These are phyloP conservation scores for Pelecanus crispus DNA, from an alignment of 2,113 vertebrate species.

Conservation along the genomic window DNA sequence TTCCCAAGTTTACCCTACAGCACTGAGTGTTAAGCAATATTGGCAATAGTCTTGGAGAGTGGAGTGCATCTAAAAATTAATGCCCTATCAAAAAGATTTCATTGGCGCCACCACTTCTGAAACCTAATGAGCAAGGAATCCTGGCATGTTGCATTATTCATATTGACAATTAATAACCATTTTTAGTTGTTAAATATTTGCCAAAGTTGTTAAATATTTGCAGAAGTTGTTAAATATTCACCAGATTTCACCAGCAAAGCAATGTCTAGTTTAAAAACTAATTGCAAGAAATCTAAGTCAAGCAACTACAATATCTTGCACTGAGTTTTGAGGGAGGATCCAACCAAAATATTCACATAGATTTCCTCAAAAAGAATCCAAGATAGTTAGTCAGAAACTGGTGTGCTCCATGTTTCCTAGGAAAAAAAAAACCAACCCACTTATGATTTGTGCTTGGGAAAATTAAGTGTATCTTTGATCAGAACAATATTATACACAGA, in stretches of 20 bases:
- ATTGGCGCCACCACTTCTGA: background rate
- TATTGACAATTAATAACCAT: background rate
- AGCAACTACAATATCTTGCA: background rate
- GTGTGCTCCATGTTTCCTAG: background rate
- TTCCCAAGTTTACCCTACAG: background rate
- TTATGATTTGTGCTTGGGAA: background rate
- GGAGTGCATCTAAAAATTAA: background rate
- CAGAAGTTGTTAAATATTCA: background rate
- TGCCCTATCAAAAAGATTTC: background rate
- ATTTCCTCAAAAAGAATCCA: background rate
- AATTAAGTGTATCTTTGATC: background rate
- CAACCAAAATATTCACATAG: background rate
- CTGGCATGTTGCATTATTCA: background rate
- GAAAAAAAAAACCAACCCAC: too few species aligned
- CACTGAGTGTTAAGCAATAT: background rate
- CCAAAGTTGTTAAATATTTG: background rate
- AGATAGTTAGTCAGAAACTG: background rate
- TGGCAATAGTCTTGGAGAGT: background rate
- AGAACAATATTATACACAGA: background rate
- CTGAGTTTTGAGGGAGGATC: background rate
- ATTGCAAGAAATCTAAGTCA: background rate
- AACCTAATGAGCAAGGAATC: background rate
- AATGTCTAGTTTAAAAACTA: background rate
- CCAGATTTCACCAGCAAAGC: background rate
- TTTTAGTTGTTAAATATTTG: background rate